A percentile compares a stretch with the other conserved stretches of the same genome.
Conservation (phyloP, 2,797 vertebrate genomes). For the Onychomys arenicola region DNA sequence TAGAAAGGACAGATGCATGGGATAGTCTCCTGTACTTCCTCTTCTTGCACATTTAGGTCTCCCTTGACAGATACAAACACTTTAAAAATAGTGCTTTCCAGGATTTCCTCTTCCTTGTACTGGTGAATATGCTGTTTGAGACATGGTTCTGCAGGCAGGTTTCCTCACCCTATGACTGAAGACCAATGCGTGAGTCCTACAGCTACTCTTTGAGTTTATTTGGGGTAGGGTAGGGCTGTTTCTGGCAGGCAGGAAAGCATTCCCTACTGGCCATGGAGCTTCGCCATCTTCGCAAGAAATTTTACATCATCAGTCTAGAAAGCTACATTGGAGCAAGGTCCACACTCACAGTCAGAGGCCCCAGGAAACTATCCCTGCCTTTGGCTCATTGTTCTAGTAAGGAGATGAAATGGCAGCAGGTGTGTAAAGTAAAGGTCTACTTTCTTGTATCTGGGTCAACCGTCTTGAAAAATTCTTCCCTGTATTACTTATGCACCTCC, state of each 20-base stretch:
- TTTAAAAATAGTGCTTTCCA: slow-evolving; percentile 56
- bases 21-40: slow-evolving; percentile 50
- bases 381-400: not conserved
- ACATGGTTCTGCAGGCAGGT: not conserved
- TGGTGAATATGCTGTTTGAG: not conserved
- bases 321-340: not conserved
- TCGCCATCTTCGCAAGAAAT: not conserved
- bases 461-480: not conserved
- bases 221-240: not conserved
- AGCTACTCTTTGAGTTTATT: not conserved
- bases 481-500: not conserved
- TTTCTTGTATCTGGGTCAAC: not conserved
- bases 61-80: slow-evolving; percentile 5
- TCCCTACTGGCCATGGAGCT: not conserved
- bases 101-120: not conserved
- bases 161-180: not conserved
- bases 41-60: not conserved
- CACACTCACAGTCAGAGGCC: not conserved
- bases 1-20: not conserved
- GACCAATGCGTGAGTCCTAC: not conserved
- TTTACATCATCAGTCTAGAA: no score
- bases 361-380: not conserved
- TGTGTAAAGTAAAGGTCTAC: not conserved
- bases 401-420: not conserved
- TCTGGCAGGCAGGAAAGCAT: not conserved